Percentiles rank a stretch among this genome's conserved stretches.
phyloP scores from a whole-genome alignment of 2,797 vertebrate genomes.

The Philypnodon macrostomus region DNA sequence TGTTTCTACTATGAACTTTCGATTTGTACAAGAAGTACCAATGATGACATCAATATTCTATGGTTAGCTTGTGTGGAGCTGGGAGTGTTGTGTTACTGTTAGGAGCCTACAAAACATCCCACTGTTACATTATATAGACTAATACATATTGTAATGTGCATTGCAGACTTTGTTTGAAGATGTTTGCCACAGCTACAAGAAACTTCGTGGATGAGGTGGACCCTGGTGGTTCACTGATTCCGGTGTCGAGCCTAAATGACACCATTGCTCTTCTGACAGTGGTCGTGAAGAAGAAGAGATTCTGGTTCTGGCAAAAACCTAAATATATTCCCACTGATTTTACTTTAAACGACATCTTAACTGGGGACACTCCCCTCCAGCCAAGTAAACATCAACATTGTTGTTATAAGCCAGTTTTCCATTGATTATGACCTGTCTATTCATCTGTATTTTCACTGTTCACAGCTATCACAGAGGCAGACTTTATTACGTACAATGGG shows the following conservation, averaged over 20 bases:
- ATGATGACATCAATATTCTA: too few relatives aligned
- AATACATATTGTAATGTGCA: too few relatives aligned
- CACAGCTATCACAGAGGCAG: conserved; percentile 81
- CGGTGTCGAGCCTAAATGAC: conserved; percentile 83
- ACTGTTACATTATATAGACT: too few relatives aligned
- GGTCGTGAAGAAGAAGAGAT: conserved; percentile 82
- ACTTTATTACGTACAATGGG: conserved; percentile 86
- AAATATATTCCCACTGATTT: conserved; percentile 85
- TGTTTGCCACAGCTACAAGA: conserved; percentile 91
- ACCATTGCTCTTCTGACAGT: conserved; percentile 80
- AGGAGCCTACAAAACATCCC: too few relatives aligned
- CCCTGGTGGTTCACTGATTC: conserved; percentile 79
- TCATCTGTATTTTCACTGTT: conserved; percentile 13
- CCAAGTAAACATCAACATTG: conserved; percentile 75
- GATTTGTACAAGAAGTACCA: not conserved
- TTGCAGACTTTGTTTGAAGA: conserved; percentile 55
- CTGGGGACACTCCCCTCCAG: conserved; percentile 71
- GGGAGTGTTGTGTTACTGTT: too few relatives aligned
- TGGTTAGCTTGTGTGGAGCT: too few relatives aligned
- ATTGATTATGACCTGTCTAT: not conserved
- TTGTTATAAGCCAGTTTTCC: not conserved
- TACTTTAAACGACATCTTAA: conserved; percentile 82
- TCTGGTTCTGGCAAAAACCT: conserved; percentile 89
- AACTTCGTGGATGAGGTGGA: conserved; percentile 89
- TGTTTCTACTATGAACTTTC: not conserved